Base-by-base conservation (phyloP, 1,140 invertebrate genomes). In the Eurosta solidaginis region DNA sequence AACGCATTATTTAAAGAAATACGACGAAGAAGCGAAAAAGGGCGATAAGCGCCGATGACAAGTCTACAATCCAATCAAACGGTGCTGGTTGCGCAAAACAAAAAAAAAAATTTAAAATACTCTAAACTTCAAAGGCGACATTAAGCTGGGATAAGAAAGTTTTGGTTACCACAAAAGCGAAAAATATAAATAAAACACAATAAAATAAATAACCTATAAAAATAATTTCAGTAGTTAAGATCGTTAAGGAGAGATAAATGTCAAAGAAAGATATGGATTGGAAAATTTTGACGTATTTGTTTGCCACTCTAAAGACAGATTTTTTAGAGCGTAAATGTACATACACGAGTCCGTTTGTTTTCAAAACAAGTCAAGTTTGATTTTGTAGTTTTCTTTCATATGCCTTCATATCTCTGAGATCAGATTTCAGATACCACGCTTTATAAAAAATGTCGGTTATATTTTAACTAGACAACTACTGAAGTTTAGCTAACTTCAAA, bases 1-100 rank as follows among this genome's bases (percentile, higher is more conserved):
- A 54, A 25, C 22, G 14, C 25, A 29, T 7, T 54, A 54, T 20
- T 25, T 54, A 54, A 54, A 22, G n/a, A 36, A 10, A 12, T 33
- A 36, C 29, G 33, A 20, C 22, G 12, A 14, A 29, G 7, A 9
- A n/a, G 9, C 1, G 49, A 10, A 25, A 52, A 29, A 36, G 27
- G 59, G 9, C 54, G 59, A 68, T 68, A 68, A 68, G 59, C 33
- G 59, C 33, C 59, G 27, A 20, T 68, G 59, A 42, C 59, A 68
- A 27, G 17, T 68, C 22, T 68, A 22, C 22, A 68, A 22, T n/a
- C 59, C 59, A 42, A 68, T 68, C 59, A 68, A 68, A 68, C 20
- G 54, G 1, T 59, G 52, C 10, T 5, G 52, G 3, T 29, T 29
- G 52, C 27, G 29, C 29, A 68, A 68, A 33, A 1, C 59, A 7